Percentiles rank a stretch among this genome's conserved stretches.
These are phyloP conservation scores for Sarotherodon lohbergeri DNA, from an alignment of 2,113 vertebrate species.

Conservation along the genomic window DNA sequence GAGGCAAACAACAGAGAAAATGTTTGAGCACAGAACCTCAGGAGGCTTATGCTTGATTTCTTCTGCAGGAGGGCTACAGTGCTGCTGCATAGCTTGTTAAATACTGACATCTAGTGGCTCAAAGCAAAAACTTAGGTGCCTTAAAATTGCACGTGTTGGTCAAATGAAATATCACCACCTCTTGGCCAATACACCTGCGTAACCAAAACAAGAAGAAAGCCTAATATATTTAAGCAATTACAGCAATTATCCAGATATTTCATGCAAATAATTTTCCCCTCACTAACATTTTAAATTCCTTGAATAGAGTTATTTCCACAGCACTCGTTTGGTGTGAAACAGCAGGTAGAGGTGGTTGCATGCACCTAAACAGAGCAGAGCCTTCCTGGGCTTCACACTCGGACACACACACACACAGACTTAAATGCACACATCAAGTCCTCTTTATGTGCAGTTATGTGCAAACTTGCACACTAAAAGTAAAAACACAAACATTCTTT, in stretches of 20 bases:
- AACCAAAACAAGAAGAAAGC: background rate
- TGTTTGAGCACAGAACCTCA: background rate
- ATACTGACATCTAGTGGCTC: constrained; percentile 65
- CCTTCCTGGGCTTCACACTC: background rate
- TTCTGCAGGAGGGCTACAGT: background rate
- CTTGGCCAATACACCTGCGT: background rate
- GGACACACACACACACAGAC: background rate
- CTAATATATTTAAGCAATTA: background rate
- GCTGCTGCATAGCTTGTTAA: constrained; percentile 35
- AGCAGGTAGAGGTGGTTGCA: background rate
- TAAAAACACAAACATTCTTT: background rate
- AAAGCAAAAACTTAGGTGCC: background rate
- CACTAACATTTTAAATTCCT: background rate
- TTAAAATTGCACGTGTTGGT: background rate
- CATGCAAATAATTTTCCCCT: background rate
- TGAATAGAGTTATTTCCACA: background rate
- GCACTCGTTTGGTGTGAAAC: background rate
- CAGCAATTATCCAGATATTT: background rate
- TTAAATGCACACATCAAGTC: background rate
- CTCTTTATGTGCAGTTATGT: background rate
- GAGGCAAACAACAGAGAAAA: background rate
- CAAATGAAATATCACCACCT: constrained; percentile 10
- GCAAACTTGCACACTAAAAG: background rate
- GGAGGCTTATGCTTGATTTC: background rate
- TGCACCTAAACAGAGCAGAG: background rate